Conservation (phyloP, 1,140 invertebrate species). For the Drosophila lowei region DNA sequence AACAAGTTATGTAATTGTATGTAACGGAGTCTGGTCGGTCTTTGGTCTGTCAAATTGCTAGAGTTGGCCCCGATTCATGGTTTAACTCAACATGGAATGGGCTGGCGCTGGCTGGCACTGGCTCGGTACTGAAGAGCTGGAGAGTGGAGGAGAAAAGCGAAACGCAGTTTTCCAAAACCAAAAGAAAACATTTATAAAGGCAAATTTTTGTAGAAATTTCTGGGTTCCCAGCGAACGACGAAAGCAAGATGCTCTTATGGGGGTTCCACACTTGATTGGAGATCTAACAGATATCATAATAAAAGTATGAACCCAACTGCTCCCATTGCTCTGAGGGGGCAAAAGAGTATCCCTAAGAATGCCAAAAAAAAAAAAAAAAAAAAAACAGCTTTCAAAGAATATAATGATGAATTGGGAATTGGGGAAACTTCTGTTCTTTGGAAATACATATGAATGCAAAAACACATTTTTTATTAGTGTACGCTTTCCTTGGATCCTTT, state of each 20-base stretch:
- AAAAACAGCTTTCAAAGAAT: background rate
- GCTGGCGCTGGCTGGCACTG: constrained; percentile 18
- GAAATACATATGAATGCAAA: too few species aligned
- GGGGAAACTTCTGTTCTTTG: too few species aligned
- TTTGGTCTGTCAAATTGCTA: constrained; percentile 40
- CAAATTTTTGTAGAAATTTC: constrained; percentile 26
- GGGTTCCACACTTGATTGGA: background rate
- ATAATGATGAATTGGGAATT: background rate
- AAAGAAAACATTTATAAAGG: constrained; percentile 41
- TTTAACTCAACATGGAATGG: constrained; percentile 41
- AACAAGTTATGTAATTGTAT: constrained; percentile 65
- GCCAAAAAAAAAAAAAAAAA: too few species aligned
- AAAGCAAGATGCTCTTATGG: constrained; percentile 12
- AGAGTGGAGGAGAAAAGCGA: constrained; percentile 54
- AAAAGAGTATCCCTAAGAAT: too few species aligned
- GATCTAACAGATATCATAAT: background rate
- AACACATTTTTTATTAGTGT: too few species aligned
- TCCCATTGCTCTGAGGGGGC: too few species aligned
- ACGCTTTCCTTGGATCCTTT: background rate
- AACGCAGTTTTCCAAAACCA: constrained; percentile 54
- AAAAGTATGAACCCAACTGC: background rate
- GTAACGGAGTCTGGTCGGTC: constrained; percentile 18
- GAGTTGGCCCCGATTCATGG: constrained; percentile 51
- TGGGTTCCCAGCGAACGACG: background rate
- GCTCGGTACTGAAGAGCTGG: constrained; percentile 40